Conservation (phyloP, 2,888 invertebrate species). For the Polia nebulosa region DNA sequence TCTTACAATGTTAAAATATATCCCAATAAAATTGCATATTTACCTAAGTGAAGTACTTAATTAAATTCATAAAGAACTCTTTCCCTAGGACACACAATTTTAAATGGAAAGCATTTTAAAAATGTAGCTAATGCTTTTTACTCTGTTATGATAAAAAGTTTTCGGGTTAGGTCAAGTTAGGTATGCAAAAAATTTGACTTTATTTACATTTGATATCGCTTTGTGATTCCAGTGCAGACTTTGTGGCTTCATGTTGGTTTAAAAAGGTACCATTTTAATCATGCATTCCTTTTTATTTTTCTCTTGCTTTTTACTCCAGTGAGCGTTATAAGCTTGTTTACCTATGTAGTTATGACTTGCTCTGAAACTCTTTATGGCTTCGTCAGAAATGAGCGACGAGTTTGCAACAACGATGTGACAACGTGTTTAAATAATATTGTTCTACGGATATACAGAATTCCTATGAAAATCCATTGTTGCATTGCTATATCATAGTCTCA, state of each 20-base stretch:
- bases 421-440: not conserved
- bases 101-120: slow-evolving; percentile 10
- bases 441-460: not conserved
- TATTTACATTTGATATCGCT: slow-evolving; percentile 35
- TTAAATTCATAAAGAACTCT: slow-evolving; percentile 14
- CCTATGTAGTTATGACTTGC: not conserved
- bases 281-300: slow-evolving; percentile 7
- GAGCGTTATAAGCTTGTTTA: not conserved
- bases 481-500: too few relatives aligned
- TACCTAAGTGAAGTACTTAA: not conserved
- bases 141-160: slow-evolving; percentile 13
- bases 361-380: not conserved
- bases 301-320: not conserved
- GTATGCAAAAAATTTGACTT: slow-evolving; percentile 10
- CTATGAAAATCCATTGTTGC: not conserved
- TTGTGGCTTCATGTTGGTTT: not conserved
- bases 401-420: not conserved
- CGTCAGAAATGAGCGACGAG: too few relatives aligned
- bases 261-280: slow-evolving; percentile 21
- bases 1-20: not conserved
- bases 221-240: not conserved
- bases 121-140: slow-evolving; percentile 19
- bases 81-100: not conserved
- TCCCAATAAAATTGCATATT: slow-evolving; percentile 1
- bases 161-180: not conserved